Conservation (phyloP, 2,888 invertebrate species). For the Drosophila falleni region DNA sequence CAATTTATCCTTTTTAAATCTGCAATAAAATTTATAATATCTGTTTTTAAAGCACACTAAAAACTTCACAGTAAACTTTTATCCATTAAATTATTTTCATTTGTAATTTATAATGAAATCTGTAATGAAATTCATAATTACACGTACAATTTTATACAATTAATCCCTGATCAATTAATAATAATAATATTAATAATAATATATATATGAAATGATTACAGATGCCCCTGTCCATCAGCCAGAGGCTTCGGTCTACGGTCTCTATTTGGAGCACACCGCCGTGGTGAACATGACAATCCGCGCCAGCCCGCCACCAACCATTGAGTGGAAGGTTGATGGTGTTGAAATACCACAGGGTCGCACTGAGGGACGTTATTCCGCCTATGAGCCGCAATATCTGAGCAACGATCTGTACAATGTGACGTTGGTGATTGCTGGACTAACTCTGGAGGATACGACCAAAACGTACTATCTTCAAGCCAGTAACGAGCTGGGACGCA, state of each 20-base stretch:
- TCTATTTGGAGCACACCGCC: conserved; percentile 90
- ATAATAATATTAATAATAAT: neutral
- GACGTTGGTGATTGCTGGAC: conserved; percentile 88
- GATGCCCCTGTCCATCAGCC: conserved; percentile 89
- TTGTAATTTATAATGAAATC: neutral
- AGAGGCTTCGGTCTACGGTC: conserved; percentile 90
- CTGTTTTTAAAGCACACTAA: neutral
- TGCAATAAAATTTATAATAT: neutral
- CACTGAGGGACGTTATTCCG: conserved; percentile 82
- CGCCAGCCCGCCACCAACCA: conserved; percentile 90
- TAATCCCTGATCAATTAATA: neutral
- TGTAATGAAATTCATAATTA: neutral
- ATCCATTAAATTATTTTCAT: neutral
- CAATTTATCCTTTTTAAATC: neutral
- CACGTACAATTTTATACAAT: too few species aligned
- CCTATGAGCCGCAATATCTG: conserved; percentile 81
- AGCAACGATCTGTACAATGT: conserved; percentile 90
- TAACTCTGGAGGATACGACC: conserved; percentile 92
- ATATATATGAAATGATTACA: conserved; percentile 71
- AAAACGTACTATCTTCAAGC: conserved; percentile 89
- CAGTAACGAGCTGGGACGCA: conserved; percentile 89
- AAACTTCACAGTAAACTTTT: neutral
- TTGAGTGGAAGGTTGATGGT: conserved; percentile 89
- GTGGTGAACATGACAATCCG: conserved; percentile 90
- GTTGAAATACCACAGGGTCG: conserved; percentile 86